Evolutionary conservation across 1,140 invertebrate genomes (phyloP).

Genomic region (Drosophila erecta): DNA sequence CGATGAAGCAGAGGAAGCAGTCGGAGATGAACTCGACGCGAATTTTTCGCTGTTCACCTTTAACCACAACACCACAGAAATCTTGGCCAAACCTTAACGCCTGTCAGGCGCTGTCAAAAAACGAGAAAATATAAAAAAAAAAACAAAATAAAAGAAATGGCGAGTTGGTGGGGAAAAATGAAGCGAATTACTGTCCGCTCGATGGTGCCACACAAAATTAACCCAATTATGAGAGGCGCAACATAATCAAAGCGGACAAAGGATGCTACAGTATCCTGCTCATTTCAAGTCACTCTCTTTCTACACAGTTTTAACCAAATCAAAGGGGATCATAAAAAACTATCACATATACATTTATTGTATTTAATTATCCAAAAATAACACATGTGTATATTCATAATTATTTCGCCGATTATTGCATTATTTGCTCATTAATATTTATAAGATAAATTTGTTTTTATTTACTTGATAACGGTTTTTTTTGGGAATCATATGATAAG

Average conservation of each 20-base stretch:
- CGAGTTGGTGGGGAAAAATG: slow-evolving; percentile 22
- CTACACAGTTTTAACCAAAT: not conserved
- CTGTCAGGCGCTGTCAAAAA: slow-evolving; percentile 67
- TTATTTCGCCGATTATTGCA: too few species aligned
- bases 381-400: too few species aligned
- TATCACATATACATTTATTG: too few species aligned
- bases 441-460: too few species aligned
- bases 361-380: too few species aligned
- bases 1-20: slow-evolving; percentile 13
- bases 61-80: slow-evolving; percentile 28
- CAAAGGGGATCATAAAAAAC: not conserved
- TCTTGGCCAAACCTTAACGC: slow-evolving; percentile 53
- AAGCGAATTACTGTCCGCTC: slow-evolving; percentile 34
- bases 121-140: slow-evolving; percentile 13
- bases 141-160: slow-evolving; percentile 18
- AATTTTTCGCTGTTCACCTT: slow-evolving; percentile 54
- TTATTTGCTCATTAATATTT: too few species aligned
- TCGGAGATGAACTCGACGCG: slow-evolving; percentile 32
- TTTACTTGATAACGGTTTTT: too few species aligned
- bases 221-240: slow-evolving; percentile 78
- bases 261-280: slow-evolving; percentile 35
- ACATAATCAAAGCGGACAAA: slow-evolving; percentile 75
- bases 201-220: slow-evolving; percentile 71
- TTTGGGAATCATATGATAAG: too few species aligned
- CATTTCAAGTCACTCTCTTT: slow-evolving; percentile 1